Conservation (phyloP, 1,140 invertebrate species). For the Calephelis nemesis region DNA sequence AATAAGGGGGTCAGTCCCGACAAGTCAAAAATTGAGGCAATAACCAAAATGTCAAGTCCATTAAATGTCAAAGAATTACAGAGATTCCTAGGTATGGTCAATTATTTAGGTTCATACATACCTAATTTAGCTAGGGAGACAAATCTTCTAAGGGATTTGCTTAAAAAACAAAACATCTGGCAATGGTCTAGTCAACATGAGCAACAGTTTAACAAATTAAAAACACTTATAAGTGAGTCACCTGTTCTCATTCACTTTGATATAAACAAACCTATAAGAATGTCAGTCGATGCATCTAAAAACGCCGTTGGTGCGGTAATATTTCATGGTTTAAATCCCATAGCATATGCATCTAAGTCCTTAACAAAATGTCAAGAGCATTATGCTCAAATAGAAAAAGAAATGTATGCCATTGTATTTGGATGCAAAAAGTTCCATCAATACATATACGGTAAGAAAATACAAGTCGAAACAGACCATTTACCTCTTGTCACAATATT, state of each 20-base stretch:
- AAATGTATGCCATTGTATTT: conserved; percentile 53
- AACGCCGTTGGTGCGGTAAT: conserved; percentile 43
- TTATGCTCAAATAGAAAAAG: conserved; percentile 58
- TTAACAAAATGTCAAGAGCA: conserved; percentile 23
- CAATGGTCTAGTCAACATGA: neutral
- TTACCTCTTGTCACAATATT: conserved; percentile 30
- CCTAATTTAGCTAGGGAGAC: conserved; percentile 34
- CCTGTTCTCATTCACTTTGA: conserved; percentile 34
- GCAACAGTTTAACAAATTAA: neutral
- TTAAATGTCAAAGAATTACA: no score
- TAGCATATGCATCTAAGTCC: conserved; percentile 57
- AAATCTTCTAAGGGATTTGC: conserved; percentile 25
- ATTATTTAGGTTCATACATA: conserved; percentile 25
- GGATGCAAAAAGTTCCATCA: conserved; percentile 51
- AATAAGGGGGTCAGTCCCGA: conserved; percentile 36
- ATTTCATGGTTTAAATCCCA: conserved; percentile 39
- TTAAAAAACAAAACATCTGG: conserved; percentile 5
- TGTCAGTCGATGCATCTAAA: conserved; percentile 34
- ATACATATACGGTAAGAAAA: conserved; percentile 53
- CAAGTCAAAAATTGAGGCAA: conserved; percentile 26
- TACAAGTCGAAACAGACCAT: conserved; percentile 46
- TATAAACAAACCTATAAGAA: conserved; percentile 21
- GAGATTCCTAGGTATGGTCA: conserved; percentile 20
- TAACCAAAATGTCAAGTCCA: neutral
- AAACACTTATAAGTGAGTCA: neutral